Evolutionary conservation across 2,113 vertebrate genomes (phyloP), one percentile per base, ranked within the genome.

Genomic region (Pungitius pungitius): DNA sequence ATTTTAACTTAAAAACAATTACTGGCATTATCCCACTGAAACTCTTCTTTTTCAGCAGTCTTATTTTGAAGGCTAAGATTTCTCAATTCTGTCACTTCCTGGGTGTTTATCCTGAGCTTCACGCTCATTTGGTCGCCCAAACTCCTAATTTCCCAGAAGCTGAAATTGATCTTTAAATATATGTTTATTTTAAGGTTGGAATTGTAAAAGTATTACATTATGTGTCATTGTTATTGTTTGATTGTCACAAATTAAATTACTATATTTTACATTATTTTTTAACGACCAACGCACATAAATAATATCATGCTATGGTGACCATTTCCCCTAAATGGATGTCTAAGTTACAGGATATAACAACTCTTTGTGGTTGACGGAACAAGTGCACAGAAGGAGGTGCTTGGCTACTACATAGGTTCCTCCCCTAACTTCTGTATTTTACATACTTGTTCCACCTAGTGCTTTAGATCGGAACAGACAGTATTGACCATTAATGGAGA

Each of bases 401-500:
- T 24, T 30, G 33, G 5, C 22, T 27, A 0, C 22, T 40, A 14
- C 6, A 10, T 3, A 3, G 0, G 22, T 18, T 26, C 43, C 37
- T 22, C 20, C 54, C 12, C 12, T 52, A 22, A 27, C 42, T 7
- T 57, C 20, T 22, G 52, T 12, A 2, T 66, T 37, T 18, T 20
- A 27, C 17, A 2, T 77, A 6, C 1, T 77, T 60, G 78, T 26
- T 51, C 85, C 87, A 84, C 62, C 87, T 84, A 73, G 78, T 7
- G 85, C 6, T 66, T 20, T 1, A 22, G 13, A 26, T 26, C 2
- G 27, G 69, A 82, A 84, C 27, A 60, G 18, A 58, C 69, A 54
- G 2, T 57, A 8, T 13, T 1, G 35, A 17, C 10, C 1, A 7
- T 52, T 58, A 22, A 22, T n/a, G 20, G 18, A 49, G 33, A 2